phyloP scores from a whole-genome alignment of 2,797 vertebrate genomes.

The Molossus molossus region DNA sequence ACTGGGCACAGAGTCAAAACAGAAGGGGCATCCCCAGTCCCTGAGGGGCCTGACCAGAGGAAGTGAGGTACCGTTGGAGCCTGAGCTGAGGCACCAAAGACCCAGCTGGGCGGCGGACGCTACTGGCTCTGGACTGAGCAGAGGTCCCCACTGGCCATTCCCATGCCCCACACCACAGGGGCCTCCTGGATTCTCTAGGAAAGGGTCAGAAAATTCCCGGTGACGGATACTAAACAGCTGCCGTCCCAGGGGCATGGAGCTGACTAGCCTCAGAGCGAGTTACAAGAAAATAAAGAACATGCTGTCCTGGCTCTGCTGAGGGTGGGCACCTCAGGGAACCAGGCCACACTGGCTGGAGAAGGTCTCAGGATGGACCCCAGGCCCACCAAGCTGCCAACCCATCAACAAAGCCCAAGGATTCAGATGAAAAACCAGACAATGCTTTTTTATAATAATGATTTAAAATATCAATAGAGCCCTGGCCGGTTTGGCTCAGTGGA shows the following conservation, averaged over 20 bases:
- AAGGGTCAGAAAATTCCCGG: background rate
- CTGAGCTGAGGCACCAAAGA: background rate
- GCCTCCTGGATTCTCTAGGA: background rate
- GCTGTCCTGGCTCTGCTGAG: rapidly evolving
- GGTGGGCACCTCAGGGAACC: too few species aligned
- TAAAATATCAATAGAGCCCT: background rate
- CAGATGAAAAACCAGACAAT: background rate
- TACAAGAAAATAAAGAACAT: background rate
- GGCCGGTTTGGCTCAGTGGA: too few species aligned
- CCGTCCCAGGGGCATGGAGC: rapidly evolving
- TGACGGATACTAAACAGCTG: background rate
- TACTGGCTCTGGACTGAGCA: background rate
- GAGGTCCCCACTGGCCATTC: rapidly evolving
- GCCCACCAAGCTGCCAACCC: background rate
- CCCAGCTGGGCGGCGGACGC: background rate
- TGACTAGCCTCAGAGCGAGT: background rate
- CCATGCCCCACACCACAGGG: background rate
- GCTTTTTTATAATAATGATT: background rate
- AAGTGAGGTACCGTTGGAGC: background rate
- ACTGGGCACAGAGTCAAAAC: background rate
- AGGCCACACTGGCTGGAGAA: background rate
- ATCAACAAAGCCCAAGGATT: background rate
- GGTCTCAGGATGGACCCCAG: background rate
- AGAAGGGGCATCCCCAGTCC: background rate
- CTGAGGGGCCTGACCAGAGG: background rate